Conservation (phyloP, 1,140 invertebrate genomes). For the Myzus persicae region DNA sequence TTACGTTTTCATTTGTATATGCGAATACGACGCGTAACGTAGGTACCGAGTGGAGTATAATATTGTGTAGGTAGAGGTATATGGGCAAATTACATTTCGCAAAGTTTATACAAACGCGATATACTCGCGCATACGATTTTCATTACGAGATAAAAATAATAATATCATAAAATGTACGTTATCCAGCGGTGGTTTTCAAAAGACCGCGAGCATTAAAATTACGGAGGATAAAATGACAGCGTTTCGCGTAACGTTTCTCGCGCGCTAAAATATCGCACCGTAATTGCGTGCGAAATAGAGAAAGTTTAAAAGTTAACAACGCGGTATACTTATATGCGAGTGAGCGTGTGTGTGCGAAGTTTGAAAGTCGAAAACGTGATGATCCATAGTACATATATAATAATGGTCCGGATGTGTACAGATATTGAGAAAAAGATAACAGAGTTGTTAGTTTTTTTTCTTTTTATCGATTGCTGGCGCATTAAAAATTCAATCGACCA, state of each 20-base stretch:
- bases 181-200: background rate
- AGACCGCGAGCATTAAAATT: slow-evolving; percentile 14
- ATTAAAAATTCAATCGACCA: slow-evolving; percentile 17
- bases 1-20: background rate
- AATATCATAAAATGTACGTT: slow-evolving; percentile 17
- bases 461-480: background rate
- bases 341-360: background rate
- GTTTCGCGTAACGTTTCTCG: background rate
- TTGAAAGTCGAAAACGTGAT: background rate
- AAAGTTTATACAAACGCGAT: slow-evolving; percentile 21
- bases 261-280: slow-evolving; percentile 1
- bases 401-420: background rate
- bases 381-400: background rate
- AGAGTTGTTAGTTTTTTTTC: background rate
- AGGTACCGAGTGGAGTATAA: background rate
- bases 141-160: slow-evolving; percentile 43
- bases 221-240: slow-evolving; percentile 15
- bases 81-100: background rate
- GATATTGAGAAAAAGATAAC: background rate
- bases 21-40: background rate
- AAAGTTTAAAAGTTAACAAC: slow-evolving; percentile 42
- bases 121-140: background rate
- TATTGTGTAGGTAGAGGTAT: background rate
- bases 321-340: background rate
- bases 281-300: slow-evolving; percentile 40